Percentiles rank a stretch among this genome's conserved stretches.
These are phyloP conservation scores for Cichladusa arquata DNA, from an alignment of 2,113 vertebrate genomes.

Conservation along the genomic window DNA sequence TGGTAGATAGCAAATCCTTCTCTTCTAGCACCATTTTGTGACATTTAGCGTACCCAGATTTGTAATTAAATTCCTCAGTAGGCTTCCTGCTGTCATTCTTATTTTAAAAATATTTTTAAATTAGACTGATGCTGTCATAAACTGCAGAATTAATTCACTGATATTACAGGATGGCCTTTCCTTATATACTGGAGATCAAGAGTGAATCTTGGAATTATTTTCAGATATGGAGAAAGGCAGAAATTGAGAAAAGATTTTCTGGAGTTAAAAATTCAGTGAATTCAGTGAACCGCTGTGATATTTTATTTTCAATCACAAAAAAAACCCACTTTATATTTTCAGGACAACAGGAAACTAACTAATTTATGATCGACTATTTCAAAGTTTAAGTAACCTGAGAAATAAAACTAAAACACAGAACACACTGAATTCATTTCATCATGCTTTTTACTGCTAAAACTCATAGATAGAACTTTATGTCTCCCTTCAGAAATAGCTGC, in stretches of 20 bases:
- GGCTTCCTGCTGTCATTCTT: neutral
- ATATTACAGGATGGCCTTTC: neutral
- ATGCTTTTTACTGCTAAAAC: neutral
- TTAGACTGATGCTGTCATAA: neutral
- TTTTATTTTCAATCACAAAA: neutral
- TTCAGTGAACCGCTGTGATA: neutral
- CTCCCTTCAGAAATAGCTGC: neutral
- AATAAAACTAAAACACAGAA: neutral
- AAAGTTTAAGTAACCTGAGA: neutral
- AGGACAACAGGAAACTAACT: neutral
- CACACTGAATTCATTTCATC: neutral
- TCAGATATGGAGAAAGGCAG: neutral
- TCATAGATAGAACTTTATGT: neutral
- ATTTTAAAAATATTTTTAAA: neutral
- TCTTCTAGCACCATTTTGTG: neutral
- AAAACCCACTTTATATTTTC: neutral
- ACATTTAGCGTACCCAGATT: neutral
- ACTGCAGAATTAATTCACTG: neutral
- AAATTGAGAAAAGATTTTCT: neutral
- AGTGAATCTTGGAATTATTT: neutral
- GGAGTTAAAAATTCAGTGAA: neutral
- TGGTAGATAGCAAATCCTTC: neutral
- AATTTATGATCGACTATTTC: neutral
- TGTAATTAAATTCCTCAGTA: neutral
- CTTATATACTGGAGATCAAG: neutral